Evolutionary conservation across 1,140 invertebrate species (phyloP).

Genomic region (Hirudo medicinalis): DNA sequence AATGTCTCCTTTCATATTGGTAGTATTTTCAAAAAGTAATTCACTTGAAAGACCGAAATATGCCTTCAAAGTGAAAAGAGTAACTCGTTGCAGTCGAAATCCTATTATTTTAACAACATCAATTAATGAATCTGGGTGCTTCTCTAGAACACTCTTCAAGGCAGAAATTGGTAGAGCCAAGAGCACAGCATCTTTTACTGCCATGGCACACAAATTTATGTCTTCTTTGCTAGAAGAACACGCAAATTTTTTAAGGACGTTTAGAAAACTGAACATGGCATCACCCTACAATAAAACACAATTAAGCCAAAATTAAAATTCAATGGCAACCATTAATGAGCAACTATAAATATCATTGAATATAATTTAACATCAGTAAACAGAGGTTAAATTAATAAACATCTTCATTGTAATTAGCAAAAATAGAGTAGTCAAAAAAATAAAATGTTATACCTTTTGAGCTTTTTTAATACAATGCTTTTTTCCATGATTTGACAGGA

Average conservation of each 20-base stretch:
- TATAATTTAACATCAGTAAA: background rate
- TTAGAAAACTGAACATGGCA: slow-evolving; percentile 85
- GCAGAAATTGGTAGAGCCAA: slow-evolving; percentile 36
- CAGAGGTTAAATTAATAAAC: background rate
- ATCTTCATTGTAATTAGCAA: background rate
- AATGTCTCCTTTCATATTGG: background rate
- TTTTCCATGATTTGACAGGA: slow-evolving; percentile 53
- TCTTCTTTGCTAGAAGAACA: slow-evolving; percentile 83
- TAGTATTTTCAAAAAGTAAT: slow-evolving; percentile 53
- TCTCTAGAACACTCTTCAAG: slow-evolving; percentile 46
- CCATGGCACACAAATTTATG: slow-evolving; percentile 87
- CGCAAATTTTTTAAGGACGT: slow-evolving; percentile 88
- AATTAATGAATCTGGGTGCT: slow-evolving; percentile 85
- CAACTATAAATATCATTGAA: background rate
- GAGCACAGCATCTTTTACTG: slow-evolving; percentile 42
- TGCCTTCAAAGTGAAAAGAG: slow-evolving; percentile 91
- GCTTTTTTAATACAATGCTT: slow-evolving; percentile 67
- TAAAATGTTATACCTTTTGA: slow-evolving; percentile 4
- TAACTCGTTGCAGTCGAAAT: slow-evolving; percentile 92
- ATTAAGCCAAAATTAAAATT: no score
- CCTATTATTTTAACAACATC: slow-evolving; percentile 91
- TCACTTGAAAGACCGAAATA: slow-evolving; percentile 80
- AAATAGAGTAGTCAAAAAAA: background rate
- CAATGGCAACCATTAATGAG: no score
- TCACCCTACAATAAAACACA: slow-evolving; percentile 64